A percentile compares a stretch with the other conserved stretches of the same genome.
phyloP scores from a whole-genome alignment of 2,113 vertebrate genomes.

The Anser cygnoides region DNA sequence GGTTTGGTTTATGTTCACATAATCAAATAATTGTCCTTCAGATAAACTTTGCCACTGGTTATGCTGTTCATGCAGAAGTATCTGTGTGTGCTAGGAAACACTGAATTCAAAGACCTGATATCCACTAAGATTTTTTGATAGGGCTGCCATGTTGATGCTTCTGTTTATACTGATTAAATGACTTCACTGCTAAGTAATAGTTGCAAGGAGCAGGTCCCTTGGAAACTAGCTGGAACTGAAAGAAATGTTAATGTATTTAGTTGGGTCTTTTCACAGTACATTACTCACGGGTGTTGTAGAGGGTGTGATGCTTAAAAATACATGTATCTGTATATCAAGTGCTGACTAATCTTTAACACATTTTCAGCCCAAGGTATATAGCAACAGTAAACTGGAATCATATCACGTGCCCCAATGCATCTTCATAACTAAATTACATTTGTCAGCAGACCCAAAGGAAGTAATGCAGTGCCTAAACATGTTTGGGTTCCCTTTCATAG shows the following conservation, averaged over 20 bases:
- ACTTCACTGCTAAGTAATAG: background rate
- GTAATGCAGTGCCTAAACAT: background rate
- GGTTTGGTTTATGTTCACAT: background rate
- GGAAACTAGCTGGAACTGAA: background rate
- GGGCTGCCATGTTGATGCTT: background rate
- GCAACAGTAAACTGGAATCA: background rate
- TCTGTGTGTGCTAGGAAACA: background rate
- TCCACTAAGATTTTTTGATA: background rate
- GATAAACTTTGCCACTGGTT: background rate
- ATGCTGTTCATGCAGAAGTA: accelerated
- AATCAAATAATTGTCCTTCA: background rate
- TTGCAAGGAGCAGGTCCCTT: background rate
- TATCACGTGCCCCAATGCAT: background rate
- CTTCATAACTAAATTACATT: background rate
- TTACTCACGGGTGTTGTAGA: background rate
- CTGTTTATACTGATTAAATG: background rate
- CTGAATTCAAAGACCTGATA: background rate
- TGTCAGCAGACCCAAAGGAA: background rate
- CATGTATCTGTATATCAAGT: background rate
- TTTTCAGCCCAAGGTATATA: background rate
- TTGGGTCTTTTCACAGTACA: background rate
- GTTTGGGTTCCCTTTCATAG: background rate
- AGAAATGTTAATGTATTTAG: background rate
- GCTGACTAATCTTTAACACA: background rate
- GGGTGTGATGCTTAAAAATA: slow-evolving; percentile 4